These are phyloP conservation scores for Bombus waltoni DNA, from an alignment of 1,140 invertebrate species.

Conservation along the genomic window DNA sequence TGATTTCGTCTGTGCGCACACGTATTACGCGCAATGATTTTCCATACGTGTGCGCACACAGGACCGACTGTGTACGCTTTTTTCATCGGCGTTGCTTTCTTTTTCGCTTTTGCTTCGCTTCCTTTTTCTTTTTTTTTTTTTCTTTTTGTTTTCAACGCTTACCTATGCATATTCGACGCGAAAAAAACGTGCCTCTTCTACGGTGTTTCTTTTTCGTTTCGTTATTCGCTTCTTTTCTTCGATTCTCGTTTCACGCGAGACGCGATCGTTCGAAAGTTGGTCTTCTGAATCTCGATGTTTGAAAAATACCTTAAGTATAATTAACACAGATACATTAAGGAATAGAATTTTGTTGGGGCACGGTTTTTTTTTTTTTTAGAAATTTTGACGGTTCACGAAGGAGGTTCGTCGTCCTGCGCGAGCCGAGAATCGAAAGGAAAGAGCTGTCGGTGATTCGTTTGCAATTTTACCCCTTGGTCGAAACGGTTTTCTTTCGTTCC, in stretches of 20 bases:
- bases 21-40: background rate
- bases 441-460: constrained; percentile 49
- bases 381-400: background rate
- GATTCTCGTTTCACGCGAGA: constrained; percentile 19
- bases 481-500: constrained; percentile 28
- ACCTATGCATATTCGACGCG: constrained; percentile 9
- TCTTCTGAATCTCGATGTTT: background rate
- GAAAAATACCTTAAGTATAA: no score
- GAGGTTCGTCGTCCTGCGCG: background rate
- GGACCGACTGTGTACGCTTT: background rate
- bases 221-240: background rate
- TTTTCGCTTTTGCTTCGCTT: background rate
- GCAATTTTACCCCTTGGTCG: constrained; percentile 57
- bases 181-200: constrained; percentile 29
- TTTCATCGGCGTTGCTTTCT: constrained; percentile 29
- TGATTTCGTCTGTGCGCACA: no score
- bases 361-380: background rate
- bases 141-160: background rate
- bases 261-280: background rate
- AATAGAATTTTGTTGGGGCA: background rate
- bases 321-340: no score
- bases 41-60: background rate
- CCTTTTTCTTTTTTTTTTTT: background rate
- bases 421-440: constrained; percentile 22
- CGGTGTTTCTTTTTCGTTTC: background rate